Evolutionary conservation across 1,140 invertebrate genomes (phyloP), one percentile per base, ranked within the genome.

Genomic region (Psilanteris sp.): DNA sequence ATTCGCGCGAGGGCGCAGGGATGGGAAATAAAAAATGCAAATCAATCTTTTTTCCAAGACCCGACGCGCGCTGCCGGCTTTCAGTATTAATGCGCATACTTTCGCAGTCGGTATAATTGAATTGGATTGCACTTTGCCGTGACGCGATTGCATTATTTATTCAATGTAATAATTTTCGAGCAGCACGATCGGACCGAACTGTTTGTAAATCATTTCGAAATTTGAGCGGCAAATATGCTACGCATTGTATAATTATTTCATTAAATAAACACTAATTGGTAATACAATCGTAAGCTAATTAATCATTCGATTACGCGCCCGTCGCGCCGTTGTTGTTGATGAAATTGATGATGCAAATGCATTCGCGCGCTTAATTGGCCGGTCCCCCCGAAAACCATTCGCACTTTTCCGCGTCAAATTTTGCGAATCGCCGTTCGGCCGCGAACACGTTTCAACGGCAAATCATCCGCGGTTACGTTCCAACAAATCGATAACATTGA

Each of bases 251-350:
- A 66, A 67, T 66, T 44, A 66, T 74, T 74, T 67, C 61, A 66
- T 74, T 74, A 39, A 74, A 67, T 67, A 74, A 74, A 61, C 44
- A 39, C 61, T 67, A 61, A 59, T 66, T 66, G 52, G 37, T 50
- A 66, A 67, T 61, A 64, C 44, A 66, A 73, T 74, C 37, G 59
- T 57, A 50, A 61, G 61, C 52, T 66, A 66, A 73, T 73, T 48
- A 73, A 73, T 73, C 70, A 73, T 74, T 66, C 71, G 71, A 66
- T 73, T 74, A 74, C 22, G 32, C 36, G 44, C 36, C 57, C 48
- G 26, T 64, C 43, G 59, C 31, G 41, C 39, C 57, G 50, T 64
- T 54, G 46, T 64, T 55, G 11, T 27, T 41, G 48, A 57, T 64
- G 48, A 64, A n/a, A 72, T 72, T 36, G 52, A 43, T 41, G 43